Percentiles rank a stretch among this genome's conserved stretches.
phyloP scores from a whole-genome alignment of 2,797 vertebrate genomes.

The Scyliorhinus canicula region DNA sequence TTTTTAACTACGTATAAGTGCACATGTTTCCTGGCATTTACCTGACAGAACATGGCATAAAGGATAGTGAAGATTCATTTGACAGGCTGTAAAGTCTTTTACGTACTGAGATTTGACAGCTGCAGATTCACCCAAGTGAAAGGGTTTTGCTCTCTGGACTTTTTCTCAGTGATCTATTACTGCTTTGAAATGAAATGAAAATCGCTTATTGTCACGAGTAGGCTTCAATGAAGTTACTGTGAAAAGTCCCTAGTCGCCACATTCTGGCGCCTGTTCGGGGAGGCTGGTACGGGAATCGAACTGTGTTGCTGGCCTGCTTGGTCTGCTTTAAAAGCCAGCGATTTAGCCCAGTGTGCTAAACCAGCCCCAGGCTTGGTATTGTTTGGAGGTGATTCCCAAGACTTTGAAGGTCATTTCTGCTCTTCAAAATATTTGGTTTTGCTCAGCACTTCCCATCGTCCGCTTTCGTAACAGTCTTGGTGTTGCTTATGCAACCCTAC shows the following conservation, averaged over 20 bases:
- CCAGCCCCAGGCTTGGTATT: too few relatives aligned
- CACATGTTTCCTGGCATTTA: background rate
- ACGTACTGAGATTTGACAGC: background rate
- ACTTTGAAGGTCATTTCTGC: background rate
- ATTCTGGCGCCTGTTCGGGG: too few relatives aligned
- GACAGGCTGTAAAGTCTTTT: background rate
- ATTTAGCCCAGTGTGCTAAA: too few relatives aligned
- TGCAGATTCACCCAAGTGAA: background rate
- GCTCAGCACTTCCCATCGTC: background rate
- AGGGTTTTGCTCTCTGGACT: background rate
- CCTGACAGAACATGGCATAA: background rate
- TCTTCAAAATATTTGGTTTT: background rate
- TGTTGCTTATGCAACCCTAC: too few relatives aligned
- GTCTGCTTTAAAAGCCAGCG: too few relatives aligned
- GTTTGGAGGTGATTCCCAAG: background rate
- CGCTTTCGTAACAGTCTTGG: background rate
- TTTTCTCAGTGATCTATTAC: background rate
- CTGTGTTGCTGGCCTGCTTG: too few relatives aligned
- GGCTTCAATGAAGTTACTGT: too few relatives aligned
- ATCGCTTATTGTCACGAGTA: too few relatives aligned
- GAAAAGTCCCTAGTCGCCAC: too few relatives aligned
- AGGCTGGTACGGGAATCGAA: too few relatives aligned
- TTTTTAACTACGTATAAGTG: background rate
- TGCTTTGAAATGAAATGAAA: too few relatives aligned
- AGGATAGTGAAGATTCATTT: background rate